Evolutionary conservation across 1,140 invertebrate species (phyloP), one percentile per base, ranked within the genome.

Genomic region (Phymorhynchus buccinoides): DNA sequence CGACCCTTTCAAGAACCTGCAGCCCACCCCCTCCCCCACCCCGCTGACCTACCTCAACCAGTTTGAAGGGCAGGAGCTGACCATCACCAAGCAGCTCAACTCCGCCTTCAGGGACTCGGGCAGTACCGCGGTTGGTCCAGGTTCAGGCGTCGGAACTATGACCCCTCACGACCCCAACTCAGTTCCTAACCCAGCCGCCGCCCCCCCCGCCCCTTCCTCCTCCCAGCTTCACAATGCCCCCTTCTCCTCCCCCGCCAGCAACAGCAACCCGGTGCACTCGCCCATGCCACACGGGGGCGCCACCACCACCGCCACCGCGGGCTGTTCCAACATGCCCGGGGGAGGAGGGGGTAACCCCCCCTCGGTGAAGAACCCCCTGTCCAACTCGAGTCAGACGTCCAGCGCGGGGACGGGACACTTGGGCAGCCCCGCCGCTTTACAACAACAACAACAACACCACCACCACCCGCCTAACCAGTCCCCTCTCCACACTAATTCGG

Each of bases 1-100:
- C 41, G 92, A 93, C 86, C 84, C 92, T 37, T 92, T 91, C 84
- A 92, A 92, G 89, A 98, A 97, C 94, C 94, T 99, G 86, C 98
- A 98, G 97, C 97, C 97, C 71, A 97, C 98, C 87, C 98, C 97
- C 86, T 98, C 97, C 83, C 97, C 98, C 42, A 97, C 98, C 94
- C 97, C 98, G 95, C 98, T 98, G 92, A 97, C 97, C 89, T 98
- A 98, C 95, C 95, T 98, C 86, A 98, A 97, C 95, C 96, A 97
- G 85, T 98, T 98, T 94, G 97, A 98, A 95, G 97, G 97, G 75
- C 97, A 99, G 95, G 98, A 99, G 94, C 94, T 98, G 87, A 98
- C 97, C 82, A 99, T 98, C 94, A 97, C 98, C 92, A 98, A 98
- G 93, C 97, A 98, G 94, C 96, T 97, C 30, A 99, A 99, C 93